Evolutionary conservation across 2,888 invertebrate species (phyloP).

Genomic region (Andrena bucephala): DNA sequence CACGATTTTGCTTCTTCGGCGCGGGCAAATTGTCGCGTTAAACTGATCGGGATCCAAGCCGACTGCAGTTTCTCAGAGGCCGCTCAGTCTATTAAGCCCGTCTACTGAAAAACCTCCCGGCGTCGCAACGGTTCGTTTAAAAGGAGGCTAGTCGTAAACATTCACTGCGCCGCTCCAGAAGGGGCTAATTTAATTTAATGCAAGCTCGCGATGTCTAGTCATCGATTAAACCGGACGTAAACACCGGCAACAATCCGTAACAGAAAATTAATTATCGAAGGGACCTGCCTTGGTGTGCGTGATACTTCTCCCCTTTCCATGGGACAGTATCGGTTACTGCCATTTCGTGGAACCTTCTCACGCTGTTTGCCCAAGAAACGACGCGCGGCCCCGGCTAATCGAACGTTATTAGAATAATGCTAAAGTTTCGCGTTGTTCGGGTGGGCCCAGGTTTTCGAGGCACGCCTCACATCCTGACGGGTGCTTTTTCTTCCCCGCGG

Average conservation of each 20-base stretch:
- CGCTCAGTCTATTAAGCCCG: too few relatives aligned
- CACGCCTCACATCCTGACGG: not conserved
- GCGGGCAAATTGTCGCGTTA: not conserved
- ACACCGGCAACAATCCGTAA: not conserved
- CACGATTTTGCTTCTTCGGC: not conserved
- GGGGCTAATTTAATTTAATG: constrained; percentile 1
- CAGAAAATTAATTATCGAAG: constrained; percentile 27
- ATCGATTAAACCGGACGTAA: constrained; percentile 25
- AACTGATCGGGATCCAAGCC: not conserved
- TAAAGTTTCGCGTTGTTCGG: not conserved
- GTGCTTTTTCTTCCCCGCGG: not conserved
- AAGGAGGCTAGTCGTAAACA: too few relatives aligned
- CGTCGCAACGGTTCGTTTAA: not conserved
- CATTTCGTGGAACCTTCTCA: constrained; percentile 44
- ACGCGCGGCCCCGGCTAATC: constrained; percentile 13
- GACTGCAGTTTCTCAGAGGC: too few relatives aligned
- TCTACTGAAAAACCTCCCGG: not conserved
- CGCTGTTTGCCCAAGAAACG: constrained; percentile 45
- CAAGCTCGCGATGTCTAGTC: not conserved
- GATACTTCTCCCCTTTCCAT: constrained; percentile 5
- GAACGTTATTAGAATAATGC: constrained; percentile 42
- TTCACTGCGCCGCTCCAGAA: too few relatives aligned
- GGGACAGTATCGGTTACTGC: constrained; percentile 48
- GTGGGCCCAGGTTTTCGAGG: not conserved
- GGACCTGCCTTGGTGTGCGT: not conserved